These are phyloP conservation scores for Tenualosa ilisha DNA, from an alignment of 2,797 vertebrate genomes.

Conservation along the genomic window DNA sequence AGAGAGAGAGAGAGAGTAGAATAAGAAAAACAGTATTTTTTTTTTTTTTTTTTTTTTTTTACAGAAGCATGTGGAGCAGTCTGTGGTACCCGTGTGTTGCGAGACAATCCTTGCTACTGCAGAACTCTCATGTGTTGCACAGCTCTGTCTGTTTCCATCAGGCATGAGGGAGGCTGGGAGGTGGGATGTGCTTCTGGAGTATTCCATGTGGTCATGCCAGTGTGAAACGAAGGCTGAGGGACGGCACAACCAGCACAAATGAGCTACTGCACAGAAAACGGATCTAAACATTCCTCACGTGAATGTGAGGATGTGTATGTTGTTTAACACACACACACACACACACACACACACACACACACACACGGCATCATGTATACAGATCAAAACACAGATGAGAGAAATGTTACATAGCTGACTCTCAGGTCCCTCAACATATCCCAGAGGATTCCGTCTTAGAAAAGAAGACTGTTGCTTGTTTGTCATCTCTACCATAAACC, in stretches of 20 bases:
- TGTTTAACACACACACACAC: neutral
- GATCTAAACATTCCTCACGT: neutral
- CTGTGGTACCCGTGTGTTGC: too few species aligned
- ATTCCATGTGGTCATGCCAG: neutral
- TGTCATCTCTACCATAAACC: neutral
- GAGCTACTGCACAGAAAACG: neutral
- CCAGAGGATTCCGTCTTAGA: neutral
- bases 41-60: too few species aligned
- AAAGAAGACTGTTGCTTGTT: neutral
- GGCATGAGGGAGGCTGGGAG: too few species aligned
- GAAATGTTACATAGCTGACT: neutral
- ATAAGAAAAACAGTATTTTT: too few species aligned
- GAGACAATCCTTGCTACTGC: too few species aligned
- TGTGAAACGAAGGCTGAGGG: neutral
- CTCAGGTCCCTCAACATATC: neutral
- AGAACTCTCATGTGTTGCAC: too few species aligned
- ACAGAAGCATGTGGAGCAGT: too few species aligned
- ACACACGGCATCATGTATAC: neutral
- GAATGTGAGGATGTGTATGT: neutral
- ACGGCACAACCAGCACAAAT: neutral
- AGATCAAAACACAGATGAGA: neutral
- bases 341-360: neutral
- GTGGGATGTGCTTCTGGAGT: conserved; percentile 27
- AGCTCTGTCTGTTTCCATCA: too few species aligned
- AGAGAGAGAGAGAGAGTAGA: too few species aligned